phyloP scores from a whole-genome alignment of 2,113 vertebrate genomes.

The Blennius ocellaris region DNA sequence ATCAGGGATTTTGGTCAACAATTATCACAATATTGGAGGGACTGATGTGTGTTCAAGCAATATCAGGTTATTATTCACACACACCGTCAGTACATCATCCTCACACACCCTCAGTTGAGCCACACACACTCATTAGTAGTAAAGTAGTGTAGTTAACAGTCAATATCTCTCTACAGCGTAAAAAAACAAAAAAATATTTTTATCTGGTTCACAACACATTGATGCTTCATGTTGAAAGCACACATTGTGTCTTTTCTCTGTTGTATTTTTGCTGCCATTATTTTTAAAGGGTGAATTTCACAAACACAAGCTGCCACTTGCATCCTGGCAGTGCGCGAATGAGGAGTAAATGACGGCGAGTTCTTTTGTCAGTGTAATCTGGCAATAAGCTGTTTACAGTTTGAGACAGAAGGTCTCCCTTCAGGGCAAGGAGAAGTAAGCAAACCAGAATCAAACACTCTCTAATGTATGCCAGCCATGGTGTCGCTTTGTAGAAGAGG shows the following conservation, averaged over 20 bases:
- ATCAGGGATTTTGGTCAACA: too few species aligned
- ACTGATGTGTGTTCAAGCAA: too few species aligned
- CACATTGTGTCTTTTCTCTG: neutral
- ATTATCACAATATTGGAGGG: too few species aligned
- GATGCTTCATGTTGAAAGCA: neutral
- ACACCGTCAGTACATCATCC: too few species aligned
- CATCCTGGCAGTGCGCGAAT: constrained; percentile 29
- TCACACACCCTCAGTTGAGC: too few species aligned
- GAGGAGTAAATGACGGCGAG: constrained; percentile 38
- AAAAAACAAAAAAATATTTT: too few species aligned
- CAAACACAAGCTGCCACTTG: constrained; percentile 9
- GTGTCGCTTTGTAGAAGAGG: constrained; percentile 20
- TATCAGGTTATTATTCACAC: too few species aligned
- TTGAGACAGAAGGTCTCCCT: constrained; percentile 35
- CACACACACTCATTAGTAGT: too few species aligned
- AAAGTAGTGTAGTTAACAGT: too few species aligned
- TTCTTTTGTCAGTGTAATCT: constrained; percentile 51
- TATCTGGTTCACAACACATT: neutral
- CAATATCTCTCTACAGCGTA: too few species aligned
- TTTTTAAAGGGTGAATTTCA: neutral
- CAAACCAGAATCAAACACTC: constrained; percentile 13
- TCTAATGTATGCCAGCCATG: constrained; percentile 54
- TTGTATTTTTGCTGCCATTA: neutral
- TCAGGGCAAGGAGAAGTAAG: constrained; percentile 28
- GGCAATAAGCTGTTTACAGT: constrained; percentile 57